phyloP scores from a whole-genome alignment of 2,888 invertebrate genomes.

The Gymnocheta viridis region DNA sequence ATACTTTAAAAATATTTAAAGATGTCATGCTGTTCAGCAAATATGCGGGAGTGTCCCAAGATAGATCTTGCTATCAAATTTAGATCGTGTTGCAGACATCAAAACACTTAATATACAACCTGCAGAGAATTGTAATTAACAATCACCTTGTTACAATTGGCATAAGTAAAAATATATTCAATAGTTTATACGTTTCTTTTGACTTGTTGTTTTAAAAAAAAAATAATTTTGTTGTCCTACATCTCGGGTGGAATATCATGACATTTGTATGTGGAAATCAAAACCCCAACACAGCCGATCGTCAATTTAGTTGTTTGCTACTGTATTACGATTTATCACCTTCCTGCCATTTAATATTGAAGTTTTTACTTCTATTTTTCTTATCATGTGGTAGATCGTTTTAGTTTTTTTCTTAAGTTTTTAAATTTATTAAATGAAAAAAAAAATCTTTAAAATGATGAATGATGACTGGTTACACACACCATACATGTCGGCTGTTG shows the following conservation, averaged over 20 bases:
- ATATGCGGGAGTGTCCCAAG: conserved; percentile 35
- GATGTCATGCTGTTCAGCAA: conserved; percentile 49
- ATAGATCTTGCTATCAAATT: neutral
- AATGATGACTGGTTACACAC: conserved; percentile 64
- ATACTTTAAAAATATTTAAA: neutral
- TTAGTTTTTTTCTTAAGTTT: neutral
- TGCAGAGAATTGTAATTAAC: neutral
- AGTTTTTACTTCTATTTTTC: neutral
- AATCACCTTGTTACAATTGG: neutral
- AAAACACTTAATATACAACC: neutral
- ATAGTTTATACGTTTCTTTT: conserved; percentile 39
- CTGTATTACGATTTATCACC: conserved; percentile 68
- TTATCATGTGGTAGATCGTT: neutral
- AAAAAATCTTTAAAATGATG: conserved; percentile 61
- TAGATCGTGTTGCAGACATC: neutral
- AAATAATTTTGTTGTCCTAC: neutral
- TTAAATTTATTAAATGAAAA: conserved; percentile 31
- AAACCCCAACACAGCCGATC: conserved; percentile 40
- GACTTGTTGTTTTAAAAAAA: neutral
- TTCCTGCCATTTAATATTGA: conserved; percentile 47
- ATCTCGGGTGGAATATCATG: conserved; percentile 12
- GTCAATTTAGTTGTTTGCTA: conserved; percentile 65
- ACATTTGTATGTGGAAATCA: conserved; percentile 20
- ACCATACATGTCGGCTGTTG: conserved; percentile 19
- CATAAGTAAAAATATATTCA: neutral